These are phyloP conservation scores for Alosa alosa DNA, from an alignment of 2,113 vertebrate species.

Conservation along the genomic window DNA sequence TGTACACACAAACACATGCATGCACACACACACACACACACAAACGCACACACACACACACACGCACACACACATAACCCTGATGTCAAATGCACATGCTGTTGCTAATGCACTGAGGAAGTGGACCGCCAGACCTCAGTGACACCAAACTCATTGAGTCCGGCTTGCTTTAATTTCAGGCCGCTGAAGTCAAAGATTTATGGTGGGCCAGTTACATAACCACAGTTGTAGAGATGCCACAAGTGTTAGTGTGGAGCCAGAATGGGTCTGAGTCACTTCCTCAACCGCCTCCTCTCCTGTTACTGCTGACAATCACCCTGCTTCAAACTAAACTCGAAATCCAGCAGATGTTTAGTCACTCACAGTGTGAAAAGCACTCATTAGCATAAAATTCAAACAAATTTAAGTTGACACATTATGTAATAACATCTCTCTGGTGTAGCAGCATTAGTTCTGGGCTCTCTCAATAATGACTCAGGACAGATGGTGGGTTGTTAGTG, in stretches of 20 bases:
- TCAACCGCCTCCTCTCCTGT: neutral
- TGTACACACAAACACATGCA: neutral
- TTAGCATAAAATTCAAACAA: neutral
- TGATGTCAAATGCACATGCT: constrained; percentile 8
- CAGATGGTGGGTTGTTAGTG: neutral
- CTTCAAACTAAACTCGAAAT: neutral
- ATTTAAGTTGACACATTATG: neutral
- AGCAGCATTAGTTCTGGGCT: neutral
- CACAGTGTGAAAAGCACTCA: neutral
- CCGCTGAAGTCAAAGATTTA: neutral
- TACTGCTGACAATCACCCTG: neutral
- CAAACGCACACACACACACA: neutral
- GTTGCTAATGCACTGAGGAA: neutral
- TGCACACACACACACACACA: neutral
- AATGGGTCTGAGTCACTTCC: neutral
- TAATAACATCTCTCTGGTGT: neutral
- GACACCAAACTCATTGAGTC: constrained; percentile 5
- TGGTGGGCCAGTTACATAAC: neutral
- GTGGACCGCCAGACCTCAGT: neutral
- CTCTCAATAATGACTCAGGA: neutral
- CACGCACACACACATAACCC: neutral
- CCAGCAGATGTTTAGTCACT: neutral
- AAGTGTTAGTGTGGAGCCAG: neutral
- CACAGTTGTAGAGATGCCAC: neutral
- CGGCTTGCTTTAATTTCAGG: neutral